Evolutionary conservation across 1,140 invertebrate species (phyloP).

Genomic region (Drusus annulatus): DNA sequence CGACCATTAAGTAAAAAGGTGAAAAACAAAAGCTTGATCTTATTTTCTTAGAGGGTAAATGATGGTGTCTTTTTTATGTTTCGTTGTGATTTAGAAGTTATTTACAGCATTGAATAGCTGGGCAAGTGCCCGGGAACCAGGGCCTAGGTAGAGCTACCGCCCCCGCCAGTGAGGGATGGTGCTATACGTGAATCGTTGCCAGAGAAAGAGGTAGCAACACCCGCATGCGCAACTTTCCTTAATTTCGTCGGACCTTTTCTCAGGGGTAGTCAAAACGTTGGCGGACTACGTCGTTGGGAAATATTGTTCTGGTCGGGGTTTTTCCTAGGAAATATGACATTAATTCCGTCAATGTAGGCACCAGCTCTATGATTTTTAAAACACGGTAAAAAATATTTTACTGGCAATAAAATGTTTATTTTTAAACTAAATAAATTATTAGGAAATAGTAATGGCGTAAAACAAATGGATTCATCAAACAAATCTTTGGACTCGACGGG

Average conservation of each 20-base stretch:
- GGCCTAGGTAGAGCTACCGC: slow-evolving; percentile 59
- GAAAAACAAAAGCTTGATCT: background rate
- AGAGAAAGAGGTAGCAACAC: slow-evolving; percentile 22
- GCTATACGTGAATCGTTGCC: background rate
- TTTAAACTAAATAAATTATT: too few species aligned
- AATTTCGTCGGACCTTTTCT: slow-evolving; percentile 23
- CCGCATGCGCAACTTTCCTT: slow-evolving; percentile 42
- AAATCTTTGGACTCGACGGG: too few species aligned
- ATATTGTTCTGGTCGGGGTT: background rate
- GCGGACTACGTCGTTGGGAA: slow-evolving; percentile 7
- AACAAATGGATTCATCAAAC: too few species aligned
- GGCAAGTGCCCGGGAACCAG: slow-evolving; percentile 52
- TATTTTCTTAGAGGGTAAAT: too few species aligned
- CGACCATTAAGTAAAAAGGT: background rate
- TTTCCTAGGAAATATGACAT: background rate
- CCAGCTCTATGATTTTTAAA: too few species aligned
- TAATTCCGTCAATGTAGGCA: too few species aligned
- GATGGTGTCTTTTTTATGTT: too few species aligned
- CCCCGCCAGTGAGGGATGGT: slow-evolving; percentile 48
- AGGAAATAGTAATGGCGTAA: too few species aligned
- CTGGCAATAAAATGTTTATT: too few species aligned
- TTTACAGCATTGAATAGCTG: slow-evolving; percentile 39
- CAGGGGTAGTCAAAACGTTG: slow-evolving; percentile 31
- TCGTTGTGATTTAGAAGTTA: background rate
- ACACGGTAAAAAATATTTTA: too few species aligned